phyloP scores from a whole-genome alignment of 2,797 vertebrate genomes.

The Lepus oiostolus region DNA sequence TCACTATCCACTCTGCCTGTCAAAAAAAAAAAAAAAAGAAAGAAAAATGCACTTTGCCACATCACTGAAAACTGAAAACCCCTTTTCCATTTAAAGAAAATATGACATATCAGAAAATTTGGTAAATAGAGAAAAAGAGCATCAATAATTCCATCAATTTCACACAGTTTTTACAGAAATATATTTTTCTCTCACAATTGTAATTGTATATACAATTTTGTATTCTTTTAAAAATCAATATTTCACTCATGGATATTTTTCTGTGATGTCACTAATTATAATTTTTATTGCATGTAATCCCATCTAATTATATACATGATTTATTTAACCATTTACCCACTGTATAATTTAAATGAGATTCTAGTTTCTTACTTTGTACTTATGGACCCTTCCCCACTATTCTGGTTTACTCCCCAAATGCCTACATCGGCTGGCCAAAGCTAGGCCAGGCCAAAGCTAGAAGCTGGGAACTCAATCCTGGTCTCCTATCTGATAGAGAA shows the following conservation, averaged over 20 bases:
- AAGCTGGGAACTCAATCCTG: too few relatives aligned
- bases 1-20: too few relatives aligned
- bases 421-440: too few relatives aligned
- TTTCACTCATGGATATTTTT: slow-evolving; percentile 32
- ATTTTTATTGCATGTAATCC: slow-evolving; percentile 16
- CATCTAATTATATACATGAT: neutral
- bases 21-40: too few relatives aligned
- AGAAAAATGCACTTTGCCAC: slow-evolving; percentile 12
- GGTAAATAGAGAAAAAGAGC: slow-evolving; percentile 34
- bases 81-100: slow-evolving; percentile 48
- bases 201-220: slow-evolving; percentile 35
- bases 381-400: neutral
- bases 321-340: slow-evolving; percentile 38
- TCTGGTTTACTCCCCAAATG: neutral
- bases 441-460: too few relatives aligned
- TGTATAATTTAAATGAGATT: slow-evolving; percentile 43
- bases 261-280: slow-evolving; percentile 25
- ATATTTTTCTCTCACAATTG: neutral
- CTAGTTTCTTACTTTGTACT: neutral
- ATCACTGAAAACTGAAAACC: slow-evolving; percentile 28
- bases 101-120: slow-evolving; percentile 49
- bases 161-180: slow-evolving; percentile 25
- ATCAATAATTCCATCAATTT: slow-evolving; percentile 10
- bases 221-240: slow-evolving; percentile 54
- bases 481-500: too few relatives aligned